Evolutionary conservation across 1,140 invertebrate genomes (phyloP).

Genomic region (Drosophila oshimai): DNA sequence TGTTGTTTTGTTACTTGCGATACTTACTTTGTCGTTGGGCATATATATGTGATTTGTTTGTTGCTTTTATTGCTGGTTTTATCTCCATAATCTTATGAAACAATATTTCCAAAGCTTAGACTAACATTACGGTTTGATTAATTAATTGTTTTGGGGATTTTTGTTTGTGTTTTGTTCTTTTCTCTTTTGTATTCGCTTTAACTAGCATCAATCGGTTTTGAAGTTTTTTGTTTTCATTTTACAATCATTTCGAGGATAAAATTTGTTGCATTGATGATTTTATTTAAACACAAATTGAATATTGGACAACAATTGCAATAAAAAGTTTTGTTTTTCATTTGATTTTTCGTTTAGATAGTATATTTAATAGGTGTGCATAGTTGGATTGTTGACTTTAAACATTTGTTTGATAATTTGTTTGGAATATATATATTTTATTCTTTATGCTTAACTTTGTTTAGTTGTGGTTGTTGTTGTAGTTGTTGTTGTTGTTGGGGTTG

Average conservation of each 20-base stretch:
- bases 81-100: conserved; percentile 59
- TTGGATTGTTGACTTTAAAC: conserved; percentile 70
- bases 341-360: conserved; percentile 52
- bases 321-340: conserved; percentile 25
- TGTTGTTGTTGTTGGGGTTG: conserved; percentile 18
- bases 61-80: conserved; percentile 57
- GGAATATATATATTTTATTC: conserved; percentile 33
- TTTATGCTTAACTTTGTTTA: conserved; percentile 60
- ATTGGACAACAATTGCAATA: conserved; percentile 38
- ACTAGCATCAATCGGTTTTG: conserved; percentile 16
- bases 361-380: conserved; percentile 61
- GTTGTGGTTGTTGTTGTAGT: conserved; percentile 39
- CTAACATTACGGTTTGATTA: conserved; percentile 61
- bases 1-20: conserved; percentile 27
- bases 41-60: conserved; percentile 35
- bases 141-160: conserved; percentile 32
- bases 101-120: conserved; percentile 69
- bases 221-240: conserved; percentile 20
- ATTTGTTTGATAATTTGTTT: conserved; percentile 48
- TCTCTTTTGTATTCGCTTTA: conserved; percentile 8
- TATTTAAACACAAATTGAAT: conserved; percentile 29
- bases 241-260: conserved; percentile 37
- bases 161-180: conserved; percentile 22
- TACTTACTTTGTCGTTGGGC: conserved; percentile 65
- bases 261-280: conserved; percentile 43